Evolutionary conservation across 2,113 vertebrate species (phyloP).

Genomic region (Capreolus pygargus): DNA sequence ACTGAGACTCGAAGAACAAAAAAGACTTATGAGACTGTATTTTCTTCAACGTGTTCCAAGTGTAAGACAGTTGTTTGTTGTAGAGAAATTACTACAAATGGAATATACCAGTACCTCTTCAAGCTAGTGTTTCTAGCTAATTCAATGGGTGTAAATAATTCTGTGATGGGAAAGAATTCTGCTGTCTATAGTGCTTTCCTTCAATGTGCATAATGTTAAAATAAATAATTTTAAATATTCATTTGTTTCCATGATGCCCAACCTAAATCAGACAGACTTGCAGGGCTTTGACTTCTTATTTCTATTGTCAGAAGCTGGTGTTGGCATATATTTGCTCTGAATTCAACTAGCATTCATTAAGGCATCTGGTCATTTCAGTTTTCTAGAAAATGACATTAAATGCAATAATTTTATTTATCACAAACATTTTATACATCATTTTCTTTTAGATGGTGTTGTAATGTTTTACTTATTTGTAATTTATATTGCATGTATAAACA

Average conservation of each 20-base stretch:
- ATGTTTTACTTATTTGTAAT: slow-evolving; percentile 59
- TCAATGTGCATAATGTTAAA: slow-evolving; percentile 78
- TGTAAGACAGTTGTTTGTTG: slow-evolving; percentile 72
- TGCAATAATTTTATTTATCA: slow-evolving; percentile 62
- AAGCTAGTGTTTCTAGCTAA: slow-evolving; percentile 72
- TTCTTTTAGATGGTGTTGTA: slow-evolving; percentile 53
- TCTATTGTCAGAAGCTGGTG: slow-evolving; percentile 22
- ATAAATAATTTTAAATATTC: slow-evolving; percentile 85
- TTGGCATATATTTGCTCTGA: slow-evolving; percentile 24
- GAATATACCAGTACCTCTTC: slow-evolving; percentile 69
- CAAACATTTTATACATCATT: slow-evolving; percentile 60
- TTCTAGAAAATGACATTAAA: slow-evolving; percentile 55
- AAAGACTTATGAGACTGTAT: slow-evolving; percentile 65
- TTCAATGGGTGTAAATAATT: slow-evolving; percentile 84
- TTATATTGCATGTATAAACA: slow-evolving; percentile 66
- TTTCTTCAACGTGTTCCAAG: slow-evolving; percentile 75
- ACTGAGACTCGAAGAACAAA: slow-evolving; percentile 53
- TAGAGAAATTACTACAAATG: slow-evolving; percentile 67
- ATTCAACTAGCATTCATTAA: slow-evolving; percentile 10
- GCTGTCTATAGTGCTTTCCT: slow-evolving; percentile 81
- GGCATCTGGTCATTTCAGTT: slow-evolving; percentile 35
- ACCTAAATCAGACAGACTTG: slow-evolving; percentile 33
- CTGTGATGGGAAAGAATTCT: slow-evolving; percentile 75
- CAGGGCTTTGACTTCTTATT: slow-evolving; percentile 13
- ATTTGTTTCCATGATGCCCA: slow-evolving; percentile 62